phyloP scores from a whole-genome alignment of 2,888 invertebrate genomes.

The Tetragonula carbonaria region DNA sequence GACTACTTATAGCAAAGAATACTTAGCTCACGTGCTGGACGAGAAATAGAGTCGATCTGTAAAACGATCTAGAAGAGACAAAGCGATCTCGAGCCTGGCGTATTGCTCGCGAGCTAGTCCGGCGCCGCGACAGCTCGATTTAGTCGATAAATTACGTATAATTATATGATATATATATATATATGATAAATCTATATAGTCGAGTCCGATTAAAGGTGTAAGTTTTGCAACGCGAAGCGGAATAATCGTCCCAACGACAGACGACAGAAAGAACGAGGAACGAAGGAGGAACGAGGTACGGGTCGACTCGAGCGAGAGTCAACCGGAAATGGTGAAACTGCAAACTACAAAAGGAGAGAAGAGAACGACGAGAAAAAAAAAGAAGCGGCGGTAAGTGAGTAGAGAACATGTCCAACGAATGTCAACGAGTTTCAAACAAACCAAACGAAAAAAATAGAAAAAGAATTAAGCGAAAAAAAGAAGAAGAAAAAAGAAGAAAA shows the following conservation, averaged over 20 bases:
- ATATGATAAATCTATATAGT: constrained; percentile 21
- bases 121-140: constrained; percentile 71
- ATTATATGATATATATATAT: constrained; percentile 33
- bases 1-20: not conserved
- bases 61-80: not conserved
- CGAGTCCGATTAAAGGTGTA: constrained; percentile 61
- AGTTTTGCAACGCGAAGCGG: constrained; percentile 53
- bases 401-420: constrained; percentile 71
- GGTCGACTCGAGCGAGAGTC: not conserved
- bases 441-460: not conserved
- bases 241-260: not conserved
- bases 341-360: not conserved
- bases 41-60: not conserved
- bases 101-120: constrained; percentile 69
- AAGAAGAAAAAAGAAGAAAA: constrained; percentile 5
- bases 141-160: constrained; percentile 66
- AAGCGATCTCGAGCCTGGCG: constrained; percentile 58
- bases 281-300: not conserved
- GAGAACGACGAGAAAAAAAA: not conserved
- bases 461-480: not conserved
- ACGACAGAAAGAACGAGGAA: not conserved
- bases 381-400: constrained; percentile 12
- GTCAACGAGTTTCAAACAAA: constrained; percentile 67
- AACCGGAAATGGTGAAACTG: not conserved
- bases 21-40: not conserved